Evolutionary conservation across 1,140 invertebrate genomes (phyloP), one percentile per base, ranked within the genome.

Genomic region (Hydropsyche tenuis): DNA sequence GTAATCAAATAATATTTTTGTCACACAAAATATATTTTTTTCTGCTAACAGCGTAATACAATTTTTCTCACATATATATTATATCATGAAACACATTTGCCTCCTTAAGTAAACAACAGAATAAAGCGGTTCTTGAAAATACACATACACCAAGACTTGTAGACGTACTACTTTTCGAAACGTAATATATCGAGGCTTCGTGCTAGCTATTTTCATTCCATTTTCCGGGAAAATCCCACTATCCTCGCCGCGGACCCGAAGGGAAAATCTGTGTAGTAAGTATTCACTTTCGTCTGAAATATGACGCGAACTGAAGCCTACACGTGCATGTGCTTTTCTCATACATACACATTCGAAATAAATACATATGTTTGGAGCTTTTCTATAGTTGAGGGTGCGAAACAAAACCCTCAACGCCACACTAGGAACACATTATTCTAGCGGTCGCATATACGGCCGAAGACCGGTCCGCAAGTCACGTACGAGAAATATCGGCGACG

Each of bases 221-320:
- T 65, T 65, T 65, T 43, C 30, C 63, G 63, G 43, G 37, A 65
- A 65, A 65, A 43, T 23, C 37, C 16, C 18, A 65, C 30, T 42
- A 46, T 46, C 63, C 60, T 5, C 30, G 63, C 7, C 37, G 7
- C 25, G 53, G 9, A 16, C 18, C 20, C 6, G 30, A 27, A 60
- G 37, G 11, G 45, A 74, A 74, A 64, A 62, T 74, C 53, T 63
- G n/a, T 14, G 14, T 69, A 70, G 56, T 60, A 70, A 68, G 42
- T 69, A 74, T 74, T 74, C 73, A 74, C 73, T 74, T 74, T 74
- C 73, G 6, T 46, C 56, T 62, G 48, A 69, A 74, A 69, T 69
- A 74, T 69, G 56, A 63, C 73, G 69, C 73, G 66, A 48, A 60
- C 45, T n/a, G 14, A 4, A 48, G 11, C 45, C 16, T 48, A 12